Percentiles rank a stretch among this genome's conserved stretches.
Evolutionary conservation across 1,140 invertebrate genomes (phyloP).

Genomic region (Coboldia fuscipes): DNA sequence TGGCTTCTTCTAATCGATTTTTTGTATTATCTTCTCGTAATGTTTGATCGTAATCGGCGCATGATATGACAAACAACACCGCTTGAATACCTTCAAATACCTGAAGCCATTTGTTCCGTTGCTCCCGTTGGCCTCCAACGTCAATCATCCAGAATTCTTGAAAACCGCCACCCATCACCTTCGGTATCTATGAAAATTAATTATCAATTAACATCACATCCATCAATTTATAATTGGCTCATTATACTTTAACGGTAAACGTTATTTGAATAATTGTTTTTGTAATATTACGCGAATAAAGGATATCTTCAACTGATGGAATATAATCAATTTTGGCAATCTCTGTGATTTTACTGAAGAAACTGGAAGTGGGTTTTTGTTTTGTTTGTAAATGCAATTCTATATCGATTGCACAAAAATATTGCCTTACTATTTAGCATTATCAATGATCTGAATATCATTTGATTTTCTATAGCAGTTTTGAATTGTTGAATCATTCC

Average conservation of each 20-base stretch:
- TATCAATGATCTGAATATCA: constrained; percentile 61
- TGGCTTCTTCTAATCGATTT: constrained; percentile 47
- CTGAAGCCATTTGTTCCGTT: constrained; percentile 67
- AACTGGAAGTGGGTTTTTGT: constrained; percentile 30
- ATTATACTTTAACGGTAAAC: constrained; percentile 34
- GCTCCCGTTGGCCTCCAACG: constrained; percentile 60
- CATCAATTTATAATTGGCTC: neutral
- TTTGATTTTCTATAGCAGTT: constrained; percentile 45
- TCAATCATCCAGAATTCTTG: constrained; percentile 59
- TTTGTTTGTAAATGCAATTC: neutral
- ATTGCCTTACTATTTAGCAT: constrained; percentile 50
- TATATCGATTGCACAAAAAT: constrained; percentile 1
- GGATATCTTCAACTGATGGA: constrained; percentile 44
- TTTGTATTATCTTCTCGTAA: constrained; percentile 43
- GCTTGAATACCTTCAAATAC: constrained; percentile 64
- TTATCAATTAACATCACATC: constrained; percentile 1
- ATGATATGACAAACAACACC: constrained; percentile 54
- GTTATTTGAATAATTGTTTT: constrained; percentile 50
- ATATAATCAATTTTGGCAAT: constrained; percentile 34
- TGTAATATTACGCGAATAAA: constrained; percentile 43
- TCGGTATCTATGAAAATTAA: constrained; percentile 25
- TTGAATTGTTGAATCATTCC: too few relatives aligned
- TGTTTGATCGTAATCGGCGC: constrained; percentile 54
- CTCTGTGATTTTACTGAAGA: constrained; percentile 36
- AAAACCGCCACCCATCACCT: constrained; percentile 36